A percentile compares a stretch with the other conserved stretches of the same genome.
Conservation (phyloP, 1,140 invertebrate genomes). For the Amyelois transitella region DNA sequence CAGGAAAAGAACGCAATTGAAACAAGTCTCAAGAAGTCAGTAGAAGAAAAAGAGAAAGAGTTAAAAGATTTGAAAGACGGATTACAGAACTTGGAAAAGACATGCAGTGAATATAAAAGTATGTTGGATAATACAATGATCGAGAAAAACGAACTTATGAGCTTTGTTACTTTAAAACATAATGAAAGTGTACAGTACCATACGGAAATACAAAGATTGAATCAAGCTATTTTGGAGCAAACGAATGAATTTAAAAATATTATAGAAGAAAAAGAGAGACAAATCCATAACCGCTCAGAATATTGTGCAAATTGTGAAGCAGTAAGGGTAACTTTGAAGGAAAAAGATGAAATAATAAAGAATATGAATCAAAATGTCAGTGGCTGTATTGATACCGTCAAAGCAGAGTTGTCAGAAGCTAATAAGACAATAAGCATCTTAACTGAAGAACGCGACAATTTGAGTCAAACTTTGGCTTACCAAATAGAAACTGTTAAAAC, state of each 20-base stretch:
- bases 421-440: conserved; percentile 34
- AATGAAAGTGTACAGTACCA: conserved; percentile 89
- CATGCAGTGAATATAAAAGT: conserved; percentile 45
- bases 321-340: conserved; percentile 41
- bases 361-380: conserved; percentile 42
- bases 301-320: conserved; percentile 47
- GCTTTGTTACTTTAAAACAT: conserved; percentile 85
- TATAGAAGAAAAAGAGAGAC: conserved; percentile 69
- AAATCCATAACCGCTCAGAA: conserved; percentile 45
- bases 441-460: conserved; percentile 77
- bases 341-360: conserved; percentile 58
- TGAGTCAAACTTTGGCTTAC: conserved; percentile 76
- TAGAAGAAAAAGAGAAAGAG: conserved; percentile 27
- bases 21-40: conserved; percentile 19
- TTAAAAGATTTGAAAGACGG: conserved; percentile 36
- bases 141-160: conserved; percentile 86
- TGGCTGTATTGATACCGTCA: conserved; percentile 32
- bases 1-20: conserved; percentile 42
- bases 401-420: conserved; percentile 33
- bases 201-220: conserved; percentile 86
- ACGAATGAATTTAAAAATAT: conserved; percentile 71
- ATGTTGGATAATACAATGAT: conserved; percentile 53
- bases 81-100: conserved; percentile 37
- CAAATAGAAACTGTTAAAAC: conserved; percentile 74
- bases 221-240: conserved; percentile 70